A percentile compares a stretch with the other conserved stretches of the same genome.
phyloP scores from a whole-genome alignment of 2,888 invertebrate species.

The Sesia apiformis region DNA sequence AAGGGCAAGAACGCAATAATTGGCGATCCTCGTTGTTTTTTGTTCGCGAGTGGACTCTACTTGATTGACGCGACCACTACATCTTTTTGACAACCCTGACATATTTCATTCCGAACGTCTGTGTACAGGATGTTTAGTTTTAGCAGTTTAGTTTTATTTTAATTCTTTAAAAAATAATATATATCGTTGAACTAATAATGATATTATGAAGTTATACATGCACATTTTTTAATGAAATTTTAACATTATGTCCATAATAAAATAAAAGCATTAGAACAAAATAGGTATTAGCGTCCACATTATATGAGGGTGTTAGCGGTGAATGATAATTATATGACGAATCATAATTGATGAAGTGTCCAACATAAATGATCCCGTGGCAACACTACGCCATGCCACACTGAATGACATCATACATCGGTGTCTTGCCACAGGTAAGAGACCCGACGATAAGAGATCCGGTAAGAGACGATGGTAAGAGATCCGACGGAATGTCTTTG shows the following conservation, averaged over 20 bases:
- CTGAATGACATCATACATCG: neutral
- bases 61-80: slow-evolving; percentile 67
- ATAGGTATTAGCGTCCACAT: no score
- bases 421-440: neutral
- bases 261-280: no score
- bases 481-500: no score
- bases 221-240: no score
- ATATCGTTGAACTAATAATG: no score
- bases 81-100: slow-evolving; percentile 63
- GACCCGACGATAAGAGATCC: neutral
- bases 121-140: slow-evolving; percentile 32
- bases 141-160: neutral
- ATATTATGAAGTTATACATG: no score
- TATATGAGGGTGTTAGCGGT: no score
- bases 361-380: no score
- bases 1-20: slow-evolving; percentile 60
- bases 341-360: no score
- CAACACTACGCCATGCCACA: neutral
- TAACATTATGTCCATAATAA: no score
- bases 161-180: neutral
- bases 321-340: no score
- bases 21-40: slow-evolving; percentile 53
- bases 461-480: no score
- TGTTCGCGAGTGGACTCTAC: slow-evolving; percentile 37
- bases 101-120: slow-evolving; percentile 40